These are phyloP conservation scores for Scaeva pyrastri DNA, from an alignment of 2,888 invertebrate species.

Conservation along the genomic window DNA sequence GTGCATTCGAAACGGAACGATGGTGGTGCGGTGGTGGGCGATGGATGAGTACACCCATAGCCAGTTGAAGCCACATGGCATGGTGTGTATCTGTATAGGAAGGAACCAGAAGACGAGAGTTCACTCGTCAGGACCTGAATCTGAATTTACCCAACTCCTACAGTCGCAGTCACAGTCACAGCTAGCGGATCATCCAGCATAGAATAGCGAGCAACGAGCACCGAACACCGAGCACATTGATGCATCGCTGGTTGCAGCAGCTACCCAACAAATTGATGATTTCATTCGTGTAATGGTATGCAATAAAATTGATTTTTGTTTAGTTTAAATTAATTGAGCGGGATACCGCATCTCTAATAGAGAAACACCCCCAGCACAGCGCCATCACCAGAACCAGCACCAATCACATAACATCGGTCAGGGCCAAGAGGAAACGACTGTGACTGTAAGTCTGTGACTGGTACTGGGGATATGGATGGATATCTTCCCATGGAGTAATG, in stretches of 20 bases:
- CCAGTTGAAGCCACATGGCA: not conserved
- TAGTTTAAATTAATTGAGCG: slow-evolving; percentile 75
- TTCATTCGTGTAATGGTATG: slow-evolving; percentile 75
- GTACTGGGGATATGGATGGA: not conserved
- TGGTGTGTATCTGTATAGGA: not conserved
- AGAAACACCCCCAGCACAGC: slow-evolving; percentile 30
- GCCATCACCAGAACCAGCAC: not conserved
- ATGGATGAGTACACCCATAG: slow-evolving; percentile 40
- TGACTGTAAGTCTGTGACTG: too few relatives aligned
- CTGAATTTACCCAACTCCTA: not conserved
- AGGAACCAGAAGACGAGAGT: not conserved
- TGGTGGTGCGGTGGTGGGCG: slow-evolving; percentile 39
- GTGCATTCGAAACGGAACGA: slow-evolving; percentile 64
- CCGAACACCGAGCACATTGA: slow-evolving; percentile 15
- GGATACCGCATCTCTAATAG: slow-evolving; percentile 71
- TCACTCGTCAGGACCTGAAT: slow-evolving; percentile 40
- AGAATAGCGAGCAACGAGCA: not conserved
- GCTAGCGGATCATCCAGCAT: not conserved
- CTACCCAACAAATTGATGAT: slow-evolving; percentile 75
- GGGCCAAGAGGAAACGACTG: not conserved
- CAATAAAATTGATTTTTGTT: slow-evolving; percentile 75
- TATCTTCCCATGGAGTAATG: slow-evolving; percentile 46
- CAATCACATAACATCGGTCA: too few relatives aligned
- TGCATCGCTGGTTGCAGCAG: slow-evolving; percentile 71
- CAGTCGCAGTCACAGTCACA: not conserved